Base-by-base conservation (phyloP, 2,113 vertebrate genomes). In the Stigmatopora argus region DNA sequence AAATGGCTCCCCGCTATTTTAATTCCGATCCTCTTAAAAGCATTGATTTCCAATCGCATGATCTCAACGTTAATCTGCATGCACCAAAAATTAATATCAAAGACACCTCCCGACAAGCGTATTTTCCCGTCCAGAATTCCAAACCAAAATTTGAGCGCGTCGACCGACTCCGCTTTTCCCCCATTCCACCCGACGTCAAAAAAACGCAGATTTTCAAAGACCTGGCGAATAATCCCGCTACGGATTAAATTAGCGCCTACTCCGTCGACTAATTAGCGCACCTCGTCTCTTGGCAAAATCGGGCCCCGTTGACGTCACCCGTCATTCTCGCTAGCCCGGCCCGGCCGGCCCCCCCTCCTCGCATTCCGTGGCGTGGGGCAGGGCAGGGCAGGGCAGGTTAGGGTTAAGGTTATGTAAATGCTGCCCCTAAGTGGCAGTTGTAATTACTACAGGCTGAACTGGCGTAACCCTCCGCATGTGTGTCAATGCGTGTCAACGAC, bases 391-490 rank as follows among this genome's bases (percentile, higher is more conserved):
- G 83, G 75, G 65, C 78, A 81, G 69, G 73, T 76, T 74, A 70
- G 73, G 87, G 81, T 83, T 73, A 85, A 86, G 85, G 86, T 85
- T 84, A 87, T 84, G 85, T 73, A 87, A 80, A 88, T 88, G 81
- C 88, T 88, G 88, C 88, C 88, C 83, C 86, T 86, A 87, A 86
- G 88, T 88, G 88, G 88, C 75, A 83, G 74, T 77, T 79, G 73
- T 78, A 86, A 81, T 86, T 85, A 89, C 86, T 89, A 67, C 88
- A 89, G 45, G 49, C 58, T 86, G 73, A 80, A 85, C 81, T 67
- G 63, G 59, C n/a, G 11, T 83, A 82, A 83, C 83, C 85, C 57
- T 69, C 2, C 11, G 18, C 9, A n/a, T 51, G n/a, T 53, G 51
- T 53, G 51, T 53, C 48, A 60, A 48, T 11, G 11, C 41, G 65